A percentile compares a stretch with the other conserved stretches of the same genome.
These are phyloP conservation scores for Perizoma affinitatum DNA, from an alignment of 2,888 invertebrate genomes.

Conservation along the genomic window DNA sequence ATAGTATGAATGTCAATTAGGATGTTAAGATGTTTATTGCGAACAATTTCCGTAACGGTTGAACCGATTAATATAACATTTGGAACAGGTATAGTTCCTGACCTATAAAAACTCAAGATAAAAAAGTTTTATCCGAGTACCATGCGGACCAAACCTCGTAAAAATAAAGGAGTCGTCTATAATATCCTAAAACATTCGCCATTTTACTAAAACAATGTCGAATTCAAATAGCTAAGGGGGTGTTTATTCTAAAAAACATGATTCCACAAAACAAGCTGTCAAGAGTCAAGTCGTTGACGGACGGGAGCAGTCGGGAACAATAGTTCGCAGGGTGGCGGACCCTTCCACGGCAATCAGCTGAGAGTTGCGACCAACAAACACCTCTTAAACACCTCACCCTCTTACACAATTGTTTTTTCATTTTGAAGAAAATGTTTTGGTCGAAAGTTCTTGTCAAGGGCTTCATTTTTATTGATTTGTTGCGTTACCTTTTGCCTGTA, in stretches of 20 bases:
- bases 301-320: slow-evolving; percentile 43
- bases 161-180: too few relatives aligned
- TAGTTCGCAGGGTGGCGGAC: slow-evolving; percentile 46
- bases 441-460: too few relatives aligned
- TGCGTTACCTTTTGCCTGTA: too few relatives aligned
- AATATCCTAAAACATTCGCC: background rate
- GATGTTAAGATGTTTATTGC: too few relatives aligned
- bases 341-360: slow-evolving; percentile 60
- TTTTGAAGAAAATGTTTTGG: slow-evolving; percentile 10
- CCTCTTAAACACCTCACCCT: slow-evolving; percentile 15
- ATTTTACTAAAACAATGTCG: slow-evolving; percentile 10
- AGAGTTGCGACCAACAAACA: slow-evolving; percentile 45
- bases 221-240: slow-evolving; percentile 28
- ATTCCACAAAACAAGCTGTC: slow-evolving; percentile 42
- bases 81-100: too few relatives aligned
- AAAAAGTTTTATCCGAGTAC: too few relatives aligned
- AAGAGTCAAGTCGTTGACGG: slow-evolving; percentile 35
- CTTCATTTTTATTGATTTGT: too few relatives aligned
- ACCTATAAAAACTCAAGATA: too few relatives aligned
- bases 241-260: slow-evolving; percentile 41
- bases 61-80: too few relatives aligned
- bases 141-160: too few relatives aligned
- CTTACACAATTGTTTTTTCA: slow-evolving; percentile 13
- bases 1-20: too few relatives aligned
- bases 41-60: too few relatives aligned